A percentile compares a stretch with the other conserved stretches of the same genome.
Conservation (phyloP, 2,113 vertebrate species). For the Tiliqua scincoides region DNA sequence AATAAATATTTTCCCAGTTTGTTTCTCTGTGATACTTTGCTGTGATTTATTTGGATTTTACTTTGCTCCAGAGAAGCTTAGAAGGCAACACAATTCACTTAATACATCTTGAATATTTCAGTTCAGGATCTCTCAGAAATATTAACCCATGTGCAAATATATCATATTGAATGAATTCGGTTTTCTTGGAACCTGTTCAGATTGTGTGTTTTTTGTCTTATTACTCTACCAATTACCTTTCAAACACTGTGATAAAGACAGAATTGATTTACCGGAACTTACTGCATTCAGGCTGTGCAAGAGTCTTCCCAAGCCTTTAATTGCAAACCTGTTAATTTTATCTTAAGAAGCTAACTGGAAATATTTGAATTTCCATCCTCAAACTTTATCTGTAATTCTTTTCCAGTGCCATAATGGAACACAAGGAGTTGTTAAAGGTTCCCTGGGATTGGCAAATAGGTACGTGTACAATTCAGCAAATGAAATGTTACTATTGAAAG, state of each 20-base stretch:
- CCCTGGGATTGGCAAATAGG: conserved; percentile 98
- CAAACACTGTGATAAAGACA: not conserved
- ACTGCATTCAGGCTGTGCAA: conserved; percentile 29
- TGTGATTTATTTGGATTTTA: conserved; percentile 20
- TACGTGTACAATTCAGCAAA: conserved; percentile 70
- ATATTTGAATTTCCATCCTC: conserved; percentile 45
- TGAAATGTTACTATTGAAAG: conserved; percentile 22
- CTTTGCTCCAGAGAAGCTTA: conserved; percentile 13
- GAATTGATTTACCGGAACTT: conserved; percentile 45
- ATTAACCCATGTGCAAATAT: conserved; percentile 21
- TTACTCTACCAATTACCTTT: conserved; percentile 45
- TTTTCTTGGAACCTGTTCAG: conserved; percentile 34
- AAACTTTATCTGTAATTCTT: conserved; percentile 60
- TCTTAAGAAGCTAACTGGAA: conserved; percentile 46
- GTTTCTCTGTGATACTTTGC: not conserved
- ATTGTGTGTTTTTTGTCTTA: not conserved
- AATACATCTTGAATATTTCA: conserved; percentile 34
- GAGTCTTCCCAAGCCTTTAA: conserved; percentile 18
- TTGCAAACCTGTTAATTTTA: conserved; percentile 41
- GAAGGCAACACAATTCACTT: conserved; percentile 27
- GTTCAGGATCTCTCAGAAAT: conserved; percentile 35
- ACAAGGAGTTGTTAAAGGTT: conserved; percentile 94
- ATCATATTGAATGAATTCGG: not conserved
- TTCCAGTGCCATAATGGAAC: conserved; percentile 94
- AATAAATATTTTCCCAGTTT: not conserved